phyloP scores from a whole-genome alignment of 2,113 vertebrate genomes.

The Myrmophylax atrothorax region DNA sequence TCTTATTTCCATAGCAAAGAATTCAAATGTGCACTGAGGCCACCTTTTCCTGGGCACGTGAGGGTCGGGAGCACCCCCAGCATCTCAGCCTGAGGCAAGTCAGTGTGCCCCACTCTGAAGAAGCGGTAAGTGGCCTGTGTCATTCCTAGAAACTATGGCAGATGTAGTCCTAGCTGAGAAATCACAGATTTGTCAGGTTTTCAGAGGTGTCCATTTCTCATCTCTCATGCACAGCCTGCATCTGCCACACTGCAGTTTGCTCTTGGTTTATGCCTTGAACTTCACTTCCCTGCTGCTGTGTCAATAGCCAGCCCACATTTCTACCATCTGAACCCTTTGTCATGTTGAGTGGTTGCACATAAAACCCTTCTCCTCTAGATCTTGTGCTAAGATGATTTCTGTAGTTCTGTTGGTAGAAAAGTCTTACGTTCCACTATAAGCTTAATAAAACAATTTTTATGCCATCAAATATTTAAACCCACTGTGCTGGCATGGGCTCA shows the following conservation, averaged over 20 bases:
- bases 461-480: constrained; percentile 64
- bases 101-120: background rate
- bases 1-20: background rate
- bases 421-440: constrained; percentile 32
- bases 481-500: background rate
- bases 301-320: background rate
- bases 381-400: constrained; percentile 21
- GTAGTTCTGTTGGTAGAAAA: constrained; percentile 23
- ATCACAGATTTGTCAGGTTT: background rate
- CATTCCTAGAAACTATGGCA: background rate
- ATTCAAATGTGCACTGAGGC: background rate
- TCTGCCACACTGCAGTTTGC: background rate
- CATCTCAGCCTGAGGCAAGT: background rate
- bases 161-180: background rate
- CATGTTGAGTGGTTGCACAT: background rate
- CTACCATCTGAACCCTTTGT: background rate
- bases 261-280: background rate
- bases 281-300: rapidly evolving
- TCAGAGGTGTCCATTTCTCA: background rate
- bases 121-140: background rate
- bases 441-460: constrained; percentile 63
- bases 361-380: background rate
- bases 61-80: background rate
- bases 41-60: background rate
- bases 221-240: background rate